phyloP scores from a whole-genome alignment of 35 echinoderm and acorn worm species.

The Apostichopus californicus region DNA sequence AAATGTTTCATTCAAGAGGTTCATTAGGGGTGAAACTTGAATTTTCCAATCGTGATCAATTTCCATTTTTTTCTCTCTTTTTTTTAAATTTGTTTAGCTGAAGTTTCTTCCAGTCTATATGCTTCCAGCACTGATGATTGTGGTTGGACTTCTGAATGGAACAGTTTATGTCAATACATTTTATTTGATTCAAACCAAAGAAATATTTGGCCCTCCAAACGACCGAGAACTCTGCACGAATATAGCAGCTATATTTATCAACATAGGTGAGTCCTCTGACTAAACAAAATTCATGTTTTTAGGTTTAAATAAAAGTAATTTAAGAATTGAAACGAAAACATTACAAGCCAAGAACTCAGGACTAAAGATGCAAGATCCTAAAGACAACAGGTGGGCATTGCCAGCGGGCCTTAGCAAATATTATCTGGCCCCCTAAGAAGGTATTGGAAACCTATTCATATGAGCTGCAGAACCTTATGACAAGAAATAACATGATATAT shows the following conservation, averaged over 20 bases:
- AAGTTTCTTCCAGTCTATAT: constrained; percentile 71
- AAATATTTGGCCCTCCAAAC: constrained; percentile 44
- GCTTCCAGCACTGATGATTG: constrained; percentile 77
- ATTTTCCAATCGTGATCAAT: no score
- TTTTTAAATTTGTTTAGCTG: constrained; percentile 28
- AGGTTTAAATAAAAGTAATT: background rate
- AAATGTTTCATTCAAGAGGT: no score
- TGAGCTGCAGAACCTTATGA: no score
- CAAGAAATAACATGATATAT: no score
- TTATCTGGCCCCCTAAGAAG: no score
- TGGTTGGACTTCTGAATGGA: constrained; percentile 74
- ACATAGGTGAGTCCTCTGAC: constrained; percentile 63
- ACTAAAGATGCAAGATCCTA: no score
- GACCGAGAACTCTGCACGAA: constrained; percentile 79
- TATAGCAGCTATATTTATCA: constrained; percentile 82
- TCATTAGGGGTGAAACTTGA: no score
- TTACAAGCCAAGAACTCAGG: no score
- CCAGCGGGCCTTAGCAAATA: no score
- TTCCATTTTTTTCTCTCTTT: no score
- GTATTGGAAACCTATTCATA: no score
- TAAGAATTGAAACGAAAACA: background rate
- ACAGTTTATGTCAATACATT: constrained; percentile 91
- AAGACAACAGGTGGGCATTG: no score
- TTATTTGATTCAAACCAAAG: constrained; percentile 77
- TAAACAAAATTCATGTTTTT: background rate